Evolutionary conservation across 2,797 vertebrate genomes (phyloP).

Genomic region (Tauraco hartlaubi): DNA sequence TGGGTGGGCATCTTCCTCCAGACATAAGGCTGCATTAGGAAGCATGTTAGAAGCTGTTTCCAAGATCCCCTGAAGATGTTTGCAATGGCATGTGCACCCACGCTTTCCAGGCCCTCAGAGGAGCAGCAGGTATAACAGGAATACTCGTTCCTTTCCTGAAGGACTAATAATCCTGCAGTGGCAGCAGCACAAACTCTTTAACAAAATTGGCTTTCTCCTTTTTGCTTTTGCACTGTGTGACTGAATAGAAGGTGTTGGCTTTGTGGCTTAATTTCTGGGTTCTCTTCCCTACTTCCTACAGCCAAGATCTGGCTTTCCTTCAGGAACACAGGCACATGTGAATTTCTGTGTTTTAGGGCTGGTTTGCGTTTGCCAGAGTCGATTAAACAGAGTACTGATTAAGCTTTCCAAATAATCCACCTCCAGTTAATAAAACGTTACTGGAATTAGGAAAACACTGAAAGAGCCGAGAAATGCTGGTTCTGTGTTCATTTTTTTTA

Average conservation of each 20-base stretch:
- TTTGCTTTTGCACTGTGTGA: not conserved
- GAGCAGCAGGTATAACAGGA: not conserved
- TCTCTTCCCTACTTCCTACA: not conserved
- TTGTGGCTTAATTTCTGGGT: not conserved
- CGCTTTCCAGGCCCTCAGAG: not conserved
- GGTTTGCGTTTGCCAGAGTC: not conserved
- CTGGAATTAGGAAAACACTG: not conserved
- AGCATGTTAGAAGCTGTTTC: not conserved
- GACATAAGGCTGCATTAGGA: not conserved
- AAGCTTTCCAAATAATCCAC: not conserved
- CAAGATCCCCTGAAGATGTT: not conserved
- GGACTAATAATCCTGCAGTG: no score
- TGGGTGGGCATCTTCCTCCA: rapidly evolving
- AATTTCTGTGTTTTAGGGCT: not conserved
- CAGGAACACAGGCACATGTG: not conserved
- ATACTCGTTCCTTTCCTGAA: not conserved
- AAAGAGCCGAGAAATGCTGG: not conserved
- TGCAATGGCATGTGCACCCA: rapidly evolving
- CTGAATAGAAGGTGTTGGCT: rapidly evolving
- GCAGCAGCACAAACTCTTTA: not conserved
- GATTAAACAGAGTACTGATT: not conserved
- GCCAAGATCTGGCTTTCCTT: not conserved
- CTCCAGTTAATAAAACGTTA: not conserved
- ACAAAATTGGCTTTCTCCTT: not conserved
- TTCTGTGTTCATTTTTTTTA: not conserved